Base-by-base conservation (phyloP, 2,113 vertebrate genomes). In the Tachysurus vachellii region DNA sequence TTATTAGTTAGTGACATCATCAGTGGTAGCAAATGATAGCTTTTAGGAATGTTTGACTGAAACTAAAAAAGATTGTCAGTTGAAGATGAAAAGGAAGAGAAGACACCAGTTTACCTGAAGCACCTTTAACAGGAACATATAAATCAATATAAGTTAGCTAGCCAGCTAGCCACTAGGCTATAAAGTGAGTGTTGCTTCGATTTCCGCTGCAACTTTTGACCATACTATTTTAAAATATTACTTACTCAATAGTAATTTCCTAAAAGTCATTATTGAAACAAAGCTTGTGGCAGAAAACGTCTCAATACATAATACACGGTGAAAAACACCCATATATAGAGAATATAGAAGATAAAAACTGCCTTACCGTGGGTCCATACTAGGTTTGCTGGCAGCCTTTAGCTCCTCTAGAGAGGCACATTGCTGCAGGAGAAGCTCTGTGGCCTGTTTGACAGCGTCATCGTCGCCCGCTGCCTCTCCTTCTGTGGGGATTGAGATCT, bases 391-490 rank as follows among this genome's bases (percentile, higher is more conserved):
- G 66, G 96, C 96, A 2, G 96, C 93, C 91, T 94, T 96, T 8
- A 99, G 92, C 92, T 99, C 98, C 90, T 99, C 97, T 61, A 98
- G 82, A 82, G 97, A 96, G 82, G 98, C 96, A 23, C 98, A 99
- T 88, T 99, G 97, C 57, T 94, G 91, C 64, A 93, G 84, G 59
- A 99, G 92, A 9, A 94, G 75, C 0, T 94, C 92, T 90, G 96
- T 87, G 57, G 96, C 95, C 70, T 93, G 92, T 21, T 92, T 95
- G 31, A 94, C 10, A 5, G 71, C 68, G 1, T 89, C 93, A 19
- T 92, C 73, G 62, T 93, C 94, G 0, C 36, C 88, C 5, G 91
- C 93, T 0, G 84, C 79, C 57, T 91, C 90, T 57, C 79, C 89
- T 21, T 91, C 92, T 0, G 77, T 56, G 19, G 94, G 94, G 85